These are phyloP conservation scores for Halcyon malimbica DNA, from an alignment of 2,113 vertebrate genomes.

Conservation along the genomic window DNA sequence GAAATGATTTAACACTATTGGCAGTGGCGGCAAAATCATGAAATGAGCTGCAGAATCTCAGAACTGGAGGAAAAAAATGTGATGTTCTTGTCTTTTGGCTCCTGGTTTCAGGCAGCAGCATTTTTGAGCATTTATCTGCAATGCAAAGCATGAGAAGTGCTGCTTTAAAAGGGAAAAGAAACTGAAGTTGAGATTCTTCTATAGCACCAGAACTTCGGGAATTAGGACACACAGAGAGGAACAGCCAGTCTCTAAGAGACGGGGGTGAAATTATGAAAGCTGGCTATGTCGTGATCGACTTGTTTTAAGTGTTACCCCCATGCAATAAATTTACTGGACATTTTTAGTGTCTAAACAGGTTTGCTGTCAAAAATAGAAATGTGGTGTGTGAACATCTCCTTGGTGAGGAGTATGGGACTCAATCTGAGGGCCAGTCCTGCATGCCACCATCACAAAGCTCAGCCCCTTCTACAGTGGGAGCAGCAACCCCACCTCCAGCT, in stretches of 20 bases:
- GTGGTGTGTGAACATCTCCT: background rate
- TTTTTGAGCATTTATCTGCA: background rate
- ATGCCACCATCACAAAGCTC: rapidly evolving
- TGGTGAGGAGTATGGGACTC: background rate
- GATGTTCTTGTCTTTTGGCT: constrained; percentile 8
- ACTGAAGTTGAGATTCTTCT: background rate
- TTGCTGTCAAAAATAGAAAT: background rate
- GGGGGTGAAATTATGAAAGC: background rate
- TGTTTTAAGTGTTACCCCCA: no score
- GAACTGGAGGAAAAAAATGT: background rate
- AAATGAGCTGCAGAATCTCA: background rate
- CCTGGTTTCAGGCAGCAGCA: background rate
- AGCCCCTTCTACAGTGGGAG: background rate
- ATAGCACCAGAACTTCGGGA: background rate
- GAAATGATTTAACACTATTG: constrained; percentile 31
- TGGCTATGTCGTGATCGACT: background rate
- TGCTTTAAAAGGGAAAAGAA: background rate
- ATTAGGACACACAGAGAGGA: background rate
- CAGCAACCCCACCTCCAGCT: background rate
- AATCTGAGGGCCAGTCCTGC: background rate
- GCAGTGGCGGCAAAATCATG: background rate
- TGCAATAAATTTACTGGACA: background rate
- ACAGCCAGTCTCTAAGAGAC: background rate
- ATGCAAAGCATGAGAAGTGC: background rate
- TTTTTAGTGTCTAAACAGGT: background rate